These are phyloP conservation scores for Eumaeus atala DNA, from an alignment of 1,140 invertebrate species.

Conservation along the genomic window DNA sequence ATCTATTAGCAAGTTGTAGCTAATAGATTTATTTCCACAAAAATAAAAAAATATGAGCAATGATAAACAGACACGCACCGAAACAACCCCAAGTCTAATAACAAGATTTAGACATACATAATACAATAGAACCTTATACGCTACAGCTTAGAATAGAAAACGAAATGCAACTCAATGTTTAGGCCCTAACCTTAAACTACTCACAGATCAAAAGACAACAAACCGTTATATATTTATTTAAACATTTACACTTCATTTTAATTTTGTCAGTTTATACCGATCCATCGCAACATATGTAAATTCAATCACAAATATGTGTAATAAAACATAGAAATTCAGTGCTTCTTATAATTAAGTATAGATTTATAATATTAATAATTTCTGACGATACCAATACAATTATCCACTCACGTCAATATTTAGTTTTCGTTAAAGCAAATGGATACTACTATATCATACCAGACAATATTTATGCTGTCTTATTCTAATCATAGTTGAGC, in stretches of 20 bases:
- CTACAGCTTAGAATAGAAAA: constrained; percentile 6
- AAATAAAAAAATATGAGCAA: too few species aligned
- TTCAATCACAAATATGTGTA: constrained; percentile 60
- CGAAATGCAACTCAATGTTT: constrained; percentile 1
- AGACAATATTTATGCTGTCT: too few species aligned
- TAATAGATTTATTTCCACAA: too few species aligned
- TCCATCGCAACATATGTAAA: constrained; percentile 52
- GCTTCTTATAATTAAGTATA: constrained; percentile 62
- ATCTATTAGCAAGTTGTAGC: too few species aligned
- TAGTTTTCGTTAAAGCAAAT: constrained; percentile 12
- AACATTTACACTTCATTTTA: constrained; percentile 35
- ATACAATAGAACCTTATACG: background rate
- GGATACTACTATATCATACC: too few species aligned
- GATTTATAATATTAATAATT: constrained; percentile 33
- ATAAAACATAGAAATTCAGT: constrained; percentile 68
- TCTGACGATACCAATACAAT: constrained; percentile 17
- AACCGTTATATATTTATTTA: constrained; percentile 31
- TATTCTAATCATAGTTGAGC: too few species aligned
- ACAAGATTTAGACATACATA: background rate
- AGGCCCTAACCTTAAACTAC: constrained; percentile 1
- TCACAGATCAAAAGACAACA: constrained; percentile 15
- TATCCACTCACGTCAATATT: constrained; percentile 14
- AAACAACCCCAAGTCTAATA: too few species aligned
- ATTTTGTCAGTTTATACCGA: constrained; percentile 31
- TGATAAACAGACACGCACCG: too few species aligned